Conservation (phyloP, 2,888 invertebrate species). For the Parascotia fuliginaria region DNA sequence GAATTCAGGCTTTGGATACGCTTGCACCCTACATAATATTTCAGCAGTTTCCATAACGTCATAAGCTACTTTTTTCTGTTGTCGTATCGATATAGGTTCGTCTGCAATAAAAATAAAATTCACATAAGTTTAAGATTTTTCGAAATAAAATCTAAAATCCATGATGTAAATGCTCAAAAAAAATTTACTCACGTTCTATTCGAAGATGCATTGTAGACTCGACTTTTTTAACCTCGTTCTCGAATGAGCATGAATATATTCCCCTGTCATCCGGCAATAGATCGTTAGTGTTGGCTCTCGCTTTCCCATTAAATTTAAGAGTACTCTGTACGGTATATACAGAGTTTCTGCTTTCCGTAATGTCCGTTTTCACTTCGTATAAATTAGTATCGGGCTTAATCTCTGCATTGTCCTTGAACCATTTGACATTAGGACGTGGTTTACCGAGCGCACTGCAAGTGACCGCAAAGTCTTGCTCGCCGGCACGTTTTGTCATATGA, state of each 20-base stretch:
- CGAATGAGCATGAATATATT: slow-evolving; percentile 94
- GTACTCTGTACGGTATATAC: slow-evolving; percentile 94
- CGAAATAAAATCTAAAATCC: too few species aligned
- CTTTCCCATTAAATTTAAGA: slow-evolving; percentile 92
- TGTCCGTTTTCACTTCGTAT: slow-evolving; percentile 93
- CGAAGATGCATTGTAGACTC: slow-evolving; percentile 96
- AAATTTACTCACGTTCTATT: slow-evolving; percentile 91
- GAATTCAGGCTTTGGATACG: slow-evolving; percentile 96
- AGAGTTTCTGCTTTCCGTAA: slow-evolving; percentile 91
- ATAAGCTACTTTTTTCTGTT: slow-evolving; percentile 95
- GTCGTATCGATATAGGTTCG: slow-evolving; percentile 93
- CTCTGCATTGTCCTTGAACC: slow-evolving; percentile 94
- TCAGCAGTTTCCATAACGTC: slow-evolving; percentile 94
- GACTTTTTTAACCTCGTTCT: slow-evolving; percentile 94
- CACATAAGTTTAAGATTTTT: neutral
- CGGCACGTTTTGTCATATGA: slow-evolving; percentile 92
- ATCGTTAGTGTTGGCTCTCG: slow-evolving; percentile 91
- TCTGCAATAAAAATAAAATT: slow-evolving; percentile 78
- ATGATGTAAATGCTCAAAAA: too few species aligned
- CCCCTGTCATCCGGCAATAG: slow-evolving; percentile 94
- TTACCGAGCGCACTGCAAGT: slow-evolving; percentile 95
- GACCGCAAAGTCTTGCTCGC: slow-evolving; percentile 91
- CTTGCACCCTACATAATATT: slow-evolving; percentile 95
- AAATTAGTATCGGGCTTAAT: slow-evolving; percentile 91
- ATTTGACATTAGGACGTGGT: slow-evolving; percentile 92